These are phyloP conservation scores for Xerus rutilus DNA, from an alignment of 2,797 vertebrate genomes.

Conservation along the genomic window DNA sequence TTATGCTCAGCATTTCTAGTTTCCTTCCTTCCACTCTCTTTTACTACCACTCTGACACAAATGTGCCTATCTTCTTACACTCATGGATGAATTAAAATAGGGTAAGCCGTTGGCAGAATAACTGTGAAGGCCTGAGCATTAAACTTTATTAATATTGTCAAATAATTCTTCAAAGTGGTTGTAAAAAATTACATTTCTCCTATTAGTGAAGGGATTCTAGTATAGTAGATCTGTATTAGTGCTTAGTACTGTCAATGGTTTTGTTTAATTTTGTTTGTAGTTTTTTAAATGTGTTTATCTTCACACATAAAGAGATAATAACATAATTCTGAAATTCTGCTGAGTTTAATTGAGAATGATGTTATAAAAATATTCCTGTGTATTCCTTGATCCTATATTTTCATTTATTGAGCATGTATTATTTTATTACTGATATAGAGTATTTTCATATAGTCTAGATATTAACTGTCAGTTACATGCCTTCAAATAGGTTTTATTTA, in stretches of 20 bases:
- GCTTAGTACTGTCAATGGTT: not conserved
- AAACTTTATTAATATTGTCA: not conserved
- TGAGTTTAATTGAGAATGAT: not conserved
- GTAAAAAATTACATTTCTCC: not conserved
- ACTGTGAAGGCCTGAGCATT: not conserved
- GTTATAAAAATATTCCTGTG: not conserved
- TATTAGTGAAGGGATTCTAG: not conserved
- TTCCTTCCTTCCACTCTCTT: not conserved
- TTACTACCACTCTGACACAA: not conserved
- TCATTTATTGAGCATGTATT: not conserved
- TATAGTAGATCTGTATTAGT: too few species aligned
- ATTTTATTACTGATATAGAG: not conserved
- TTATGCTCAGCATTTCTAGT: not conserved
- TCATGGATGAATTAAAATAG: not conserved
- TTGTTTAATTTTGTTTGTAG: not conserved
- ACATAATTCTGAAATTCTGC: not conserved
- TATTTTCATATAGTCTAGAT: not conserved
- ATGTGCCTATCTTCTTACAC: not conserved
- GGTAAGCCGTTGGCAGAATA: not conserved
- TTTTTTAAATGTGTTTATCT: not conserved
- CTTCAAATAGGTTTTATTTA: not conserved
- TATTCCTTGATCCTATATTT: not conserved
- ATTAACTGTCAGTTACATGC: not conserved
- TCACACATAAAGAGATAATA: not conserved
- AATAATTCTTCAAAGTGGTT: not conserved